phyloP scores from a whole-genome alignment of 1,140 invertebrate genomes.

The Pentalonia nigronervosa region DNA sequence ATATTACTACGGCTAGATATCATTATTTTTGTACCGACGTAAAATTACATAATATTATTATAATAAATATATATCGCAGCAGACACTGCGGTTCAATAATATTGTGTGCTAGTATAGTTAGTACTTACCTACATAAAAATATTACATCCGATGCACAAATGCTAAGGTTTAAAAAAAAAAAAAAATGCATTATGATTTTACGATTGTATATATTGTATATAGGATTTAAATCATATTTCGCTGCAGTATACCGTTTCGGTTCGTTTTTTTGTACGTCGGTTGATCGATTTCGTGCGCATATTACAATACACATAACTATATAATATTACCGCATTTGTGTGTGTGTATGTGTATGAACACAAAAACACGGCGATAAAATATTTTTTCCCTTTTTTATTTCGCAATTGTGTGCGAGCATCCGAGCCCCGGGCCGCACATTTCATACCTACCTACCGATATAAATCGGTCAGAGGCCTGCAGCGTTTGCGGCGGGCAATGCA shows the following conservation, averaged over 20 bases:
- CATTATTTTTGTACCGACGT: not conserved
- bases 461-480: not conserved
- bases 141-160: not conserved
- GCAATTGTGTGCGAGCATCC: not conserved
- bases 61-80: not conserved
- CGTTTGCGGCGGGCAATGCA: not conserved
- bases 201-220: not conserved
- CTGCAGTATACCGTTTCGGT: not conserved
- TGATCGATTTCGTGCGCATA: not conserved
- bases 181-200: not conserved
- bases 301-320: not conserved
- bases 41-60: not conserved
- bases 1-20: not conserved
- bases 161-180: not conserved
- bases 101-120: not conserved
- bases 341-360: not conserved
- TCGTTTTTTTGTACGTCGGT: not conserved
- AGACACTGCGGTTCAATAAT: not conserved
- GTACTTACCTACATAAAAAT: not conserved
- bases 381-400: not conserved
- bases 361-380: not conserved
- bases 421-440: slow-evolving; percentile 5
- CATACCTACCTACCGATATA: not conserved
- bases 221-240: not conserved
- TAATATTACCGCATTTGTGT: not conserved